Evolutionary conservation across 1,140 invertebrate species (phyloP), one percentile per base, ranked within the genome.

Genomic region (Apis laboriosa): DNA sequence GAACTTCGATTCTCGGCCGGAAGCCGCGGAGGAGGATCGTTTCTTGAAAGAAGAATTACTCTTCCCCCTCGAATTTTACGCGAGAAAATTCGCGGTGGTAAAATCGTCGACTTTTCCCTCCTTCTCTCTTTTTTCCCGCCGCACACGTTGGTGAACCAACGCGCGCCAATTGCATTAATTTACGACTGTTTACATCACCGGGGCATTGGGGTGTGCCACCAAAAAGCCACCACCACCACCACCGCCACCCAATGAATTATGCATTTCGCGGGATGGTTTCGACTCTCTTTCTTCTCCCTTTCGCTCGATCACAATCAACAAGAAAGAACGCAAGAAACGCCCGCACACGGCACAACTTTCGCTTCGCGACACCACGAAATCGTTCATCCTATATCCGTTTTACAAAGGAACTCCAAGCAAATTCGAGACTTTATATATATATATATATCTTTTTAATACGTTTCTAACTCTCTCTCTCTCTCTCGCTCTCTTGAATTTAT

Each of bases 231-330:
- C 75, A 80, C 53, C 74, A 84, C 51, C 80, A 90, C 55, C 80
- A 90, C 71, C 75, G 76, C 49, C 74, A 84, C 55, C 80, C 28
- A 28, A 90, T 90, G 89, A 89, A 89, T 90, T 90, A 90, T 90
- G 89, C 83, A 89, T 84, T 34, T 34, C 73, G 51, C 61, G 12
- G 72, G 56, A 66, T 82, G 79, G 64, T 77, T 89, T 79, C 72
- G 74, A 70, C 76, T 84, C 77, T 72, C 83, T 24, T 80, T 67
- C 43, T 43, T 49, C 34, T n/a, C 58, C 67, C 21, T 81, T 80
- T 24, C 51, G 75, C 51, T 51, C 9, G 21, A 21, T 72, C 61
- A 21, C 7, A 15, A 28, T n/a, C 43, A 51, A 34, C 19, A 21
- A 34, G 2, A 34, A 34, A 34, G 2, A 34, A 34, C 34, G 2